Conservation (phyloP, 2,888 invertebrate species). For the Ariolimax columbianus region DNA sequence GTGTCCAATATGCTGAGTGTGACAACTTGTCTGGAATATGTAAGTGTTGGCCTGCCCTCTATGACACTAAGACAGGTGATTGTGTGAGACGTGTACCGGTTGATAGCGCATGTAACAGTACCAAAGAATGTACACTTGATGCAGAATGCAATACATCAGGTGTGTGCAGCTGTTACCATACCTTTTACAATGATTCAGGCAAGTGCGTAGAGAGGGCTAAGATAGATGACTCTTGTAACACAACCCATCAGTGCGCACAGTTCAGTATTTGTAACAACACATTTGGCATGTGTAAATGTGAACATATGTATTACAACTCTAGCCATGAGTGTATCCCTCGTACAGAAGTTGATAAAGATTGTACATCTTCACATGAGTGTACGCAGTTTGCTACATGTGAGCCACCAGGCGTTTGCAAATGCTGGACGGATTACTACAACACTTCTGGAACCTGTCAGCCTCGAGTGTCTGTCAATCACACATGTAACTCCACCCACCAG, state of each 20-base stretch:
- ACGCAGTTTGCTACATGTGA: slow-evolving; percentile 46
- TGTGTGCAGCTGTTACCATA: slow-evolving; percentile 10
- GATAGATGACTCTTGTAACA: neutral
- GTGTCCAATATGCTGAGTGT: slow-evolving; percentile 51
- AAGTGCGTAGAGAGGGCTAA: slow-evolving; percentile 1
- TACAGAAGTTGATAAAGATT: slow-evolving; percentile 1
- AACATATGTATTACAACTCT: neutral
- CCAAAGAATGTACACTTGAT: slow-evolving; percentile 7
- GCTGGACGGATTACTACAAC: slow-evolving; percentile 47
- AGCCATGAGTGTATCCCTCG: slow-evolving; percentile 27
- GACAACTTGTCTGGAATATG: slow-evolving; percentile 45
- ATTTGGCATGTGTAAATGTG: slow-evolving; percentile 13
- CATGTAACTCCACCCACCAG: slow-evolving; percentile 39
- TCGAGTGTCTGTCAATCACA: slow-evolving; percentile 15
- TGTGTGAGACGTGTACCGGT: neutral
- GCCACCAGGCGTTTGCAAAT: slow-evolving; percentile 41
- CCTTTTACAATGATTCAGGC: slow-evolving; percentile 32
- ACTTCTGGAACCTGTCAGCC: slow-evolving; percentile 37
- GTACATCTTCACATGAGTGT: slow-evolving; percentile 48
- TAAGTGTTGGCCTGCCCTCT: too few species aligned
- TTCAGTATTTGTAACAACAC: neutral
- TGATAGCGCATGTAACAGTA: neutral
- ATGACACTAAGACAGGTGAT: neutral
- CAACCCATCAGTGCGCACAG: slow-evolving; percentile 22
- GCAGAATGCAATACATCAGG: neutral